Base-by-base conservation (phyloP, 2,113 vertebrate species). In the Leiothrix lutea region DNA sequence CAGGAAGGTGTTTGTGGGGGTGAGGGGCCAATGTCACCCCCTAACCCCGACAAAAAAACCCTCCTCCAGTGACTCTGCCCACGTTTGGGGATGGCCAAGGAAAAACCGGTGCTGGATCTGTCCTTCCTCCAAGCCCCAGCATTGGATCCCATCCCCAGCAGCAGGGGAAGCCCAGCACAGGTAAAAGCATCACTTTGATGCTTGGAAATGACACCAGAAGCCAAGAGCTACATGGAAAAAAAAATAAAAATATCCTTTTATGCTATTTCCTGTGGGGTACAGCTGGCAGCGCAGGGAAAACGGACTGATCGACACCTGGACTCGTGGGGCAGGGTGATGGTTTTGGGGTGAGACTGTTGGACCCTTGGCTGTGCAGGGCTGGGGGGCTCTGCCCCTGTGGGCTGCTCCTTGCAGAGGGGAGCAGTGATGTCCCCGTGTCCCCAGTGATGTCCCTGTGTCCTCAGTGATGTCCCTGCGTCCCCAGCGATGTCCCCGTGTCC, bases 281-380 rank as follows among this genome's bases (percentile, higher is more conserved):
- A 56, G 58, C 66, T 23, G 61, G 38, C 28, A 69, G 91, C 54
- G n/a, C 1, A 12, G 82, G 74, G 26, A 25, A 58, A 71, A 50
- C 0, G 2, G 56, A 6, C 6, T 9, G 12, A 7, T 0, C 4
- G 65, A 28, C 36, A 77, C 15, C 22, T 2, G 25, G 53, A 9
- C 5, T 85, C 2, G 4, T 2, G 5, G 5, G 29, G 26, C 15
- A 31, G 61, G 23, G 2, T 3, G 26, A 3, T 4, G 9, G 0
- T 70, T 86, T 47, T 8, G 48, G 81, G 66, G 48, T 18, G n/a
- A 75, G 18, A 19, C 38, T 4, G 14, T 2, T n/a, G 73, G 33
- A 44, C 8, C 29, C 26, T 45, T 29, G 69, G 62, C 50, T 71
- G 57, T 2, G 12, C 17, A 47, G 19, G 60, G 45, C 35, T 85